A percentile compares a stretch with the other conserved stretches of the same genome.
These are phyloP conservation scores for Eumerus sabulonum DNA, from an alignment of 2,888 invertebrate genomes.

Conservation along the genomic window DNA sequence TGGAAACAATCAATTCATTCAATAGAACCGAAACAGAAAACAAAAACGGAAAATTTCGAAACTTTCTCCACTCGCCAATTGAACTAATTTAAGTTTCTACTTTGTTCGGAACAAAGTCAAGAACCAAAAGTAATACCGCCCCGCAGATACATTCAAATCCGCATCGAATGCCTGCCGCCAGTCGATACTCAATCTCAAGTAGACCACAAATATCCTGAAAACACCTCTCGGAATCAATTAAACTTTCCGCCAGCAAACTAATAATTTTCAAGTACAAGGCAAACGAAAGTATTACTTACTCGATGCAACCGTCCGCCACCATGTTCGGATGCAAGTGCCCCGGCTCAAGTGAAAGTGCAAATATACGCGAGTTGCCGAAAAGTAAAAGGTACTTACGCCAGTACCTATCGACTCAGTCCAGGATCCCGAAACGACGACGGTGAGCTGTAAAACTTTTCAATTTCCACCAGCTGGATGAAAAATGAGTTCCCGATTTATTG, in stretches of 20 bases:
- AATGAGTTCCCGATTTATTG: slow-evolving; percentile 10
- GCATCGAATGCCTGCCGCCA: neutral
- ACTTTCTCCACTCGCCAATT: slow-evolving; percentile 16
- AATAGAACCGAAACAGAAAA: slow-evolving; percentile 12
- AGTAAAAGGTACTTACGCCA: neutral
- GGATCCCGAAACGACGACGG: neutral
- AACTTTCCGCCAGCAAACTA: slow-evolving; percentile 75
- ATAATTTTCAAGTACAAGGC: slow-evolving; percentile 76
- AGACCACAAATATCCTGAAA: slow-evolving; percentile 26
- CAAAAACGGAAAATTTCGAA: neutral
- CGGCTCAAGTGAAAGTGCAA: slow-evolving; percentile 7
- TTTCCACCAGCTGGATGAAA: slow-evolving; percentile 20
- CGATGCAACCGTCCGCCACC: neutral
- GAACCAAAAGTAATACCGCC: neutral
- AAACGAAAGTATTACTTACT: slow-evolving; percentile 66
- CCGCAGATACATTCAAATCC: neutral
- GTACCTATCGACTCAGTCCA: neutral
- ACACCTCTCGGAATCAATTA: slow-evolving; percentile 72
- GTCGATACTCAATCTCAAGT: slow-evolving; percentile 9
- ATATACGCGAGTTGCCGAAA: neutral
- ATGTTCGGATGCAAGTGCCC: neutral
- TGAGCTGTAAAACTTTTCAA: slow-evolving; percentile 22
- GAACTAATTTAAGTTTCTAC: slow-evolving; percentile 14
- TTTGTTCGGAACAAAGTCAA: neutral
- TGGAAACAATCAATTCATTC: slow-evolving; percentile 23